Conservation (phyloP, 2,797 vertebrate genomes). For the Lithobates pipiens region DNA sequence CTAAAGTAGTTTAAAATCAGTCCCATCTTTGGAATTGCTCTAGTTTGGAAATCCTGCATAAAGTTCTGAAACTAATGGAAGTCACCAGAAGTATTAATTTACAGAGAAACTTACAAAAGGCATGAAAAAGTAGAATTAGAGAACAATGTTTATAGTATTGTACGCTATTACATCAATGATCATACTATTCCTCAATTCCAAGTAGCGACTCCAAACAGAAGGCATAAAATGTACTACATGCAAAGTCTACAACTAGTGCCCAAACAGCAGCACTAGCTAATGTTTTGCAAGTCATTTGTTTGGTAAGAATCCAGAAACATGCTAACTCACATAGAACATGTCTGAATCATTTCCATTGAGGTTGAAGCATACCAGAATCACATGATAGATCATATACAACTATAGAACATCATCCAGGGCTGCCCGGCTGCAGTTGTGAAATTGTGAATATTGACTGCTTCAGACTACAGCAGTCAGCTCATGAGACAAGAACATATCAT, state of each 20-base stretch:
- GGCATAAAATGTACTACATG: background rate
- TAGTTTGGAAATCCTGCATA: no score
- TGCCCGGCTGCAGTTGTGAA: background rate
- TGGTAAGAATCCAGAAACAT: background rate
- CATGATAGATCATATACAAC: background rate
- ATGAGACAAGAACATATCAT: slow-evolving; percentile 17
- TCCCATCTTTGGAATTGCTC: no score
- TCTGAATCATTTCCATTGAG: background rate
- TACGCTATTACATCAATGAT: background rate
- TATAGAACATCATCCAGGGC: background rate
- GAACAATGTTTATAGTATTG: background rate
- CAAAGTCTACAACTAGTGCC: background rate
- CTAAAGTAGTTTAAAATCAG: no score
- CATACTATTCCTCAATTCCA: background rate
- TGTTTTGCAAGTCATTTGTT: background rate
- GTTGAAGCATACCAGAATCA: background rate
- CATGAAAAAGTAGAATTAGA: background rate
- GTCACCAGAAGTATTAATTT: no score
- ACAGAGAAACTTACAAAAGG: no score
- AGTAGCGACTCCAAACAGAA: background rate
- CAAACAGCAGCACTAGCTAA: background rate
- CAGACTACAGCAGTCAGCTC: background rate
- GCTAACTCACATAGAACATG: background rate
- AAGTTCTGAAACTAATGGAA: no score
- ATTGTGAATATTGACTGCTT: slow-evolving; percentile 1